Percentiles rank a stretch among this genome's conserved stretches.
phyloP scores from a whole-genome alignment of 2,888 invertebrate genomes.

The Dioctria linearis region DNA sequence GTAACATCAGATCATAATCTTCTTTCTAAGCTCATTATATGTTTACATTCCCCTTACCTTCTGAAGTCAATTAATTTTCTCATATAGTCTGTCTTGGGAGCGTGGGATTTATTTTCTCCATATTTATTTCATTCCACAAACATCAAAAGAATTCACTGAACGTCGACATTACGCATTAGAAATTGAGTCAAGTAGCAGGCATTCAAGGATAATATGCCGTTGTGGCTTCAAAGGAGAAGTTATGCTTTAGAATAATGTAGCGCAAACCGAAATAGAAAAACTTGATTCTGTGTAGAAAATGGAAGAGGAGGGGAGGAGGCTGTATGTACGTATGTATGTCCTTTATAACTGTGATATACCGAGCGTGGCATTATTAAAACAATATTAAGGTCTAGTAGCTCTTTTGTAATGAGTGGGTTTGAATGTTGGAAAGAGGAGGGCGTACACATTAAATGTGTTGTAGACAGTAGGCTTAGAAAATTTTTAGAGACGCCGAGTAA shows the following conservation, averaged over 20 bases:
- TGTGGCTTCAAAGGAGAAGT: background rate
- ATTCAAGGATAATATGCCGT: background rate
- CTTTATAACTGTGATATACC: conserved; percentile 11
- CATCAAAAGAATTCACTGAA: background rate
- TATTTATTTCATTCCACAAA: background rate
- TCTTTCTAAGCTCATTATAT: conserved; percentile 9
- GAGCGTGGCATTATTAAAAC: conserved; percentile 5
- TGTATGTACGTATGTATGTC: background rate
- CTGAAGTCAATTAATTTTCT: conserved; percentile 34
- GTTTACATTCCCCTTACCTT: background rate
- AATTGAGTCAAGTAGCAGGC: conserved; percentile 13
- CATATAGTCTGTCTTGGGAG: background rate
- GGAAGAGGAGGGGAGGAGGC: background rate
- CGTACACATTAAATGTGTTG: background rate
- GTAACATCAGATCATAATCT: too few species aligned
- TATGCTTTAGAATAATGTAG: background rate
- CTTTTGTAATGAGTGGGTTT: background rate
- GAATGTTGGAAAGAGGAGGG: background rate
- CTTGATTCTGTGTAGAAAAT: background rate
- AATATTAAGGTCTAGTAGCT: conserved; percentile 40
- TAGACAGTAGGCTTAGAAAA: conserved; percentile 17
- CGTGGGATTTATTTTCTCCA: conserved; percentile 12
- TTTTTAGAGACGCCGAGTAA: conserved; percentile 22
- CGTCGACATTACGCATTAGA: background rate
- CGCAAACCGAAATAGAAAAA: conserved; percentile 5